Conservation (phyloP, 1,140 invertebrate species). For the Orussus abietinus region DNA sequence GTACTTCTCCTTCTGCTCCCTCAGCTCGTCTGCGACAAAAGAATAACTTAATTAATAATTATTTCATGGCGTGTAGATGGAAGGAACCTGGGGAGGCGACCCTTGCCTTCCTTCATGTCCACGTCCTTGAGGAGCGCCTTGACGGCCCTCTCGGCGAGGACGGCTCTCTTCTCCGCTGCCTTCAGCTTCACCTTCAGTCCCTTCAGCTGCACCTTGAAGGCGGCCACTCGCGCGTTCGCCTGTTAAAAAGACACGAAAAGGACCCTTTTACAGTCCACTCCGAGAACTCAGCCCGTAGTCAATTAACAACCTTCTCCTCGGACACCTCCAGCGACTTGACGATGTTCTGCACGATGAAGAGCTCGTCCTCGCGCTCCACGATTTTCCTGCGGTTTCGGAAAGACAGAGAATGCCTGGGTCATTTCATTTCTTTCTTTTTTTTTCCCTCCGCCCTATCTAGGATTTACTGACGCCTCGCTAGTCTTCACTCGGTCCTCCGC, state of each 20-base stretch:
- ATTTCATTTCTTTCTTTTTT: not conserved
- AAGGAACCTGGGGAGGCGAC: too few species aligned
- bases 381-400: constrained; percentile 50
- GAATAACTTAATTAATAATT: constrained; percentile 3
- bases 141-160: constrained; percentile 44
- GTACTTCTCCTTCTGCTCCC: constrained; percentile 67
- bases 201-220: constrained; percentile 46
- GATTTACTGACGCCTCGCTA: constrained; percentile 72
- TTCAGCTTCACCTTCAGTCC: constrained; percentile 42
- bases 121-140: constrained; percentile 46
- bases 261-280: not conserved
- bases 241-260: constrained; percentile 11
- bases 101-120: constrained; percentile 46
- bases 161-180: constrained; percentile 47
- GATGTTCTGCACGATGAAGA: constrained; percentile 52
- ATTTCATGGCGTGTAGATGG: not conserved
- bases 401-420: constrained; percentile 12
- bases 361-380: constrained; percentile 49
- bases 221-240: constrained; percentile 49
- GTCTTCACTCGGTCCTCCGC: constrained; percentile 85
- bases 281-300: not conserved
- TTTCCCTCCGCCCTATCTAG: not conserved
- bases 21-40: constrained; percentile 62
- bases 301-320: constrained; percentile 42
- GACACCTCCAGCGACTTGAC: constrained; percentile 51